Conservation (phyloP, 2,797 vertebrate species). For the Otus scops region DNA sequence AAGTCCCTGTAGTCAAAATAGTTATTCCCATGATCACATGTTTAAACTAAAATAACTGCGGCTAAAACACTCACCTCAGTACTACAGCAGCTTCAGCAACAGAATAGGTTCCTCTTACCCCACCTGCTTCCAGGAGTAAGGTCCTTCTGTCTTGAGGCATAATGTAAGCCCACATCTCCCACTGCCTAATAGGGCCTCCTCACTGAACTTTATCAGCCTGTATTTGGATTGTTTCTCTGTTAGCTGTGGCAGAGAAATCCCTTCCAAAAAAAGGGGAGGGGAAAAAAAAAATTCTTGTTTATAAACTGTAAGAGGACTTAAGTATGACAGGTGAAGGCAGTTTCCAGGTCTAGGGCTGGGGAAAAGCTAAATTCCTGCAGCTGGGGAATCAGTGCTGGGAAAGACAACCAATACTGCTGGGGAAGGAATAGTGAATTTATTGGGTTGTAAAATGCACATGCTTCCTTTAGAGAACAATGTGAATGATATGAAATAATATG, state of each 20-base stretch:
- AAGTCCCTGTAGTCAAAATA: background rate
- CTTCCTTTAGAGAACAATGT: background rate
- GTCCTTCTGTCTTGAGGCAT: background rate
- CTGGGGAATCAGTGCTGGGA: background rate
- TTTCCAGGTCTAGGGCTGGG: background rate
- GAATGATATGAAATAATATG: background rate
- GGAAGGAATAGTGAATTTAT: background rate
- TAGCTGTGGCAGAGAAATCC: background rate
- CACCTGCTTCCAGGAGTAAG: fast-evolving
- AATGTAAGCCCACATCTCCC: background rate
- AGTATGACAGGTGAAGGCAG: background rate
- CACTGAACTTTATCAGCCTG: background rate
- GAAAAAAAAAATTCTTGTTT: background rate
- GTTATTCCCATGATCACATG: background rate
- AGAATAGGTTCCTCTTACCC: background rate
- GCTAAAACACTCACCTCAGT: background rate
- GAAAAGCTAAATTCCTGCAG: background rate
- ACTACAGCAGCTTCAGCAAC: background rate
- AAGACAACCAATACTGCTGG: background rate
- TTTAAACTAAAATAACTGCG: background rate
- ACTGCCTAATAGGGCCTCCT: background rate
- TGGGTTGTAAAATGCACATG: background rate
- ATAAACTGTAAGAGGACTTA: background rate
- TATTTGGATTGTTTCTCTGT: background rate
- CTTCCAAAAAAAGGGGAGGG: background rate